Evolutionary conservation across 2,113 vertebrate species (phyloP).

Genomic region (Pygathrix nemaeus): DNA sequence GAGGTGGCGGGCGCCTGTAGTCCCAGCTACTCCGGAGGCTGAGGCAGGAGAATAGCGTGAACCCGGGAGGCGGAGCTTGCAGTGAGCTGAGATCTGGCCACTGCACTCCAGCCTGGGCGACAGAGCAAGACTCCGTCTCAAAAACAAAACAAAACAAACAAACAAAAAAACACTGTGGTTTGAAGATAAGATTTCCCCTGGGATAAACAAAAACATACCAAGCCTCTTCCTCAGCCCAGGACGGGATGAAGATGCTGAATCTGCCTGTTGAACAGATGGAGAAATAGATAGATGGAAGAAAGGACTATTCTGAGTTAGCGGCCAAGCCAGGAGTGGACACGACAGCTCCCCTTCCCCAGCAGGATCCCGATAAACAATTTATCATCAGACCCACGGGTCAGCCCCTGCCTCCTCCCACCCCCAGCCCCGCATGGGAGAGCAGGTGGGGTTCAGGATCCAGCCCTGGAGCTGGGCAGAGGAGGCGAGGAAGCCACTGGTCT

Average conservation of each 20-base stretch:
- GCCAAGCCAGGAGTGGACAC: neutral
- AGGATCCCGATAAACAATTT: neutral
- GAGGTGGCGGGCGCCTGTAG: no score
- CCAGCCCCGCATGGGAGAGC: neutral
- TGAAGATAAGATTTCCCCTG: slow-evolving; percentile 32
- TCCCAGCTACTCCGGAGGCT: no score
- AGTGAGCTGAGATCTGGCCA: no score
- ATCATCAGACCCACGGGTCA: neutral
- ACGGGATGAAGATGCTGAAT: neutral
- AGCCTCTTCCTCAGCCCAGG: neutral
- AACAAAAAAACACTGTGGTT: neutral
- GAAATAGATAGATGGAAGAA: neutral
- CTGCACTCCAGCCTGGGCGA: no score
- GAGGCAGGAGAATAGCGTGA: no score
- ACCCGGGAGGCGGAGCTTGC: no score
- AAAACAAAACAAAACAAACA: no score
- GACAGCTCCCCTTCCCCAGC: neutral
- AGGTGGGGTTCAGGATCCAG: neutral
- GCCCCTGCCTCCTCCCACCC: neutral
- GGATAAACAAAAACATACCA: neutral
- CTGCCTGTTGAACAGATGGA: neutral
- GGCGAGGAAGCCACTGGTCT: neutral
- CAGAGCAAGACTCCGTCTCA: no score
- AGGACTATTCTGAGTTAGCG: neutral
- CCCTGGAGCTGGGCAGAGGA: neutral